Percentiles rank a stretch among this genome's conserved stretches.
Conservation (phyloP, 2,888 invertebrate genomes). For the Mantis religiosa region DNA sequence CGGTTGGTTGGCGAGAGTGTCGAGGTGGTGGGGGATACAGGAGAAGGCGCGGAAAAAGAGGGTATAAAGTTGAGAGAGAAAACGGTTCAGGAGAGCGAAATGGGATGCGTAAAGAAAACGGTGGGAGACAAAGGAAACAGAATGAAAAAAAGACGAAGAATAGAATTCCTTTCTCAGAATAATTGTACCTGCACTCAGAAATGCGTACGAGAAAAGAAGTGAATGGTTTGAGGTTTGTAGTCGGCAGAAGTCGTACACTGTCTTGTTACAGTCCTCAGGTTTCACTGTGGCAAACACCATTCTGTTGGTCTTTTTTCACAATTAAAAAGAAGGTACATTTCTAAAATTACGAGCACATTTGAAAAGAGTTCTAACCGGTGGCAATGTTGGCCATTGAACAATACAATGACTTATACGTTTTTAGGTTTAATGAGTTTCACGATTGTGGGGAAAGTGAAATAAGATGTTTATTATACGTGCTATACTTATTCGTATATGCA, state of each 20-base stretch:
- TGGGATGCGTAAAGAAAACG: background rate
- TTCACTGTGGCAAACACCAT: no score
- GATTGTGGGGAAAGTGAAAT: no score
- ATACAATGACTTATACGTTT: no score
- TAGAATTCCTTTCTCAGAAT: background rate
- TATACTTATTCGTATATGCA: no score
- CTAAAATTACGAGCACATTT: no score
- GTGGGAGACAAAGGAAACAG: background rate
- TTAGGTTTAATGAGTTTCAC: no score
- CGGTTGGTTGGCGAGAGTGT: background rate
- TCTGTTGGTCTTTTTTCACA: no score
- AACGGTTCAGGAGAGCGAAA: background rate
- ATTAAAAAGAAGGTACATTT: no score
- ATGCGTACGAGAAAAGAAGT: background rate
- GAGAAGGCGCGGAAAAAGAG: background rate
- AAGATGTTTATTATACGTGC: no score
- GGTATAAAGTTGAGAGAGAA: background rate
- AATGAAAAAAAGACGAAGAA: background rate
- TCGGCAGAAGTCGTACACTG: background rate
- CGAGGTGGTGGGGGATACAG: background rate
- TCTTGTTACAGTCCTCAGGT: background rate
- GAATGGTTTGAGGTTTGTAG: background rate
- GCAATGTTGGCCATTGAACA: no score
- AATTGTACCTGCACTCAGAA: background rate
- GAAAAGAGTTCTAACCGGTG: no score